Conservation (phyloP, 2,888 invertebrate species). For the Chloroclysta siterata region DNA sequence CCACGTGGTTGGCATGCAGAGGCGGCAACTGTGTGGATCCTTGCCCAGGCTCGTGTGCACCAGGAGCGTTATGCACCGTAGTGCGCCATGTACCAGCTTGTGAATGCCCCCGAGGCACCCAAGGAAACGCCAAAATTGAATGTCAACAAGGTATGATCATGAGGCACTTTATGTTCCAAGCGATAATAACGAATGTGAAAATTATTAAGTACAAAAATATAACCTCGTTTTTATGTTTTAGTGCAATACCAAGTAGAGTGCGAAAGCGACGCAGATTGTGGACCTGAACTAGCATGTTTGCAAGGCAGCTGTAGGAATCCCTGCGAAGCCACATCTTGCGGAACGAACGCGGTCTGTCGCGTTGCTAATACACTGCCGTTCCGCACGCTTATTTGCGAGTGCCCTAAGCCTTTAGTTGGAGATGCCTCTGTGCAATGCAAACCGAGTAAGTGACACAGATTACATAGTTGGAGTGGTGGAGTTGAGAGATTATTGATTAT, state of each 20-base stretch:
- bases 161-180: not conserved
- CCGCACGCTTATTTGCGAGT: slow-evolving; percentile 94
- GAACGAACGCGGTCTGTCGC: slow-evolving; percentile 91
- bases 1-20: slow-evolving; percentile 91
- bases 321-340: slow-evolving; percentile 92
- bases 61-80: slow-evolving; percentile 90
- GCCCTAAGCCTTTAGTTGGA: slow-evolving; percentile 92
- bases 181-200: not conserved
- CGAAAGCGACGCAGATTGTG: slow-evolving; percentile 92
- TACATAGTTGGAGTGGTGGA: not conserved
- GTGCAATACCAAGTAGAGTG: slow-evolving; percentile 87
- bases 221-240: slow-evolving; percentile 41
- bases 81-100: slow-evolving; percentile 91
- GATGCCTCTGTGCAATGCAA: slow-evolving; percentile 94
- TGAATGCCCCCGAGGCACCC: slow-evolving; percentile 92
- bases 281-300: slow-evolving; percentile 94
- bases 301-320: slow-evolving; percentile 92
- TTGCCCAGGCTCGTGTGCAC: slow-evolving; percentile 93
- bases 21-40: slow-evolving; percentile 92
- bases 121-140: slow-evolving; percentile 89
- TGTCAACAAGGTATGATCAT: slow-evolving; percentile 84
- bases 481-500: no score
- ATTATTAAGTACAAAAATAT: not conserved
- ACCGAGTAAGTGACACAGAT: slow-evolving; percentile 86
- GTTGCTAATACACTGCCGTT: slow-evolving; percentile 94